Conservation (phyloP, 2,888 invertebrate species). For the Eupithecia centaureata region DNA sequence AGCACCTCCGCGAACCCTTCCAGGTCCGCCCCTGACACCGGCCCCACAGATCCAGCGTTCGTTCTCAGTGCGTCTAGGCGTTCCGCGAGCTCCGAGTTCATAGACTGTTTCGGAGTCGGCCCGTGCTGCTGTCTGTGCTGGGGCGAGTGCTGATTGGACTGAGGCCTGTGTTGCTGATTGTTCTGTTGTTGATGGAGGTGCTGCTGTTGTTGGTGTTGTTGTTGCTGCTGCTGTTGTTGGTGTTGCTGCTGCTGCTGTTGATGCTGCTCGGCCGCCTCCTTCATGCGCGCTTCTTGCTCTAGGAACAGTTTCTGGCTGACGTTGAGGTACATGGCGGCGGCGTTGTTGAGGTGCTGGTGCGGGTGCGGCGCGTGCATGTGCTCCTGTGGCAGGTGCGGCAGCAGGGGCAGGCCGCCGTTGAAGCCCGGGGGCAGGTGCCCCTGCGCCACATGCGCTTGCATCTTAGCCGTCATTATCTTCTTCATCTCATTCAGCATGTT, state of each 20-base stretch:
- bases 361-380: constrained; percentile 82
- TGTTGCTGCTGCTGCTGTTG: constrained; percentile 81
- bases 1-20: constrained; percentile 95
- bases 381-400: constrained; percentile 84
- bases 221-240: constrained; percentile 64
- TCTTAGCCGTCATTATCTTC: constrained; percentile 86
- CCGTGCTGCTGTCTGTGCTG: constrained; percentile 79
- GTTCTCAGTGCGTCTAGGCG: constrained; percentile 90
- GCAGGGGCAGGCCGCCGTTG: constrained; percentile 83
- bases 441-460: constrained; percentile 83
- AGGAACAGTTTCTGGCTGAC: constrained; percentile 90
- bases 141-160: constrained; percentile 84
- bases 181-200: constrained; percentile 70
- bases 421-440: constrained; percentile 85
- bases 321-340: constrained; percentile 90
- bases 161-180: constrained; percentile 84
- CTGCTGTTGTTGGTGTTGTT: constrained; percentile 72
- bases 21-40: constrained; percentile 90
- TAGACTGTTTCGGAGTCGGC: constrained; percentile 75
- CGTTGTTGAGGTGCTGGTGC: constrained; percentile 86
- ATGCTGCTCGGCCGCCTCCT: constrained; percentile 86
- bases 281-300: constrained; percentile 90
- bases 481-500: constrained; percentile 87
- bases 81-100: constrained; percentile 89
- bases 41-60: constrained; percentile 86